phyloP scores from a whole-genome alignment of 2,113 vertebrate genomes.

The Elephantulus edwardii region DNA sequence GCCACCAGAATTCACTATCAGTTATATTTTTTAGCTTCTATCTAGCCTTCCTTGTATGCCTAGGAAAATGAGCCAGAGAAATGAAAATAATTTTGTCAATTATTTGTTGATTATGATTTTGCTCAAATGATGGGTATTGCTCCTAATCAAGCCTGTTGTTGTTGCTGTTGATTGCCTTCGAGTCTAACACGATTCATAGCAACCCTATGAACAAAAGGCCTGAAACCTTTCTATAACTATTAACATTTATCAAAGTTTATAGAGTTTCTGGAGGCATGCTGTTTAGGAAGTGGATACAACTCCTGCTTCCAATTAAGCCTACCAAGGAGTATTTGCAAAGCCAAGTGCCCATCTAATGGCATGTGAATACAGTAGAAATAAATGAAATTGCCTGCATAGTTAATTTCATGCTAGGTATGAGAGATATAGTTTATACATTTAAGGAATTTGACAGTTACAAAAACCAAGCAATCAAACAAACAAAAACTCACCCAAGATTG shows the following conservation, averaged over 20 bases:
- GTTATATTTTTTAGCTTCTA: too few relatives aligned
- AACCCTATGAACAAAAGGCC: too few relatives aligned
- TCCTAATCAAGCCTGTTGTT: too few relatives aligned
- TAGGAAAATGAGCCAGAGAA: conserved; percentile 25
- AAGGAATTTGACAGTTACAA: background rate
- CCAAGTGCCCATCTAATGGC: background rate
- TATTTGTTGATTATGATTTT: conserved; percentile 40
- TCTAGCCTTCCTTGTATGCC: background rate
- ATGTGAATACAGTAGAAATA: background rate
- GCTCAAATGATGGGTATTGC: background rate
- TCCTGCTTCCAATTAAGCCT: background rate
- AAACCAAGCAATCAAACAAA: too few relatives aligned
- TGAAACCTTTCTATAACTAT: too few relatives aligned
- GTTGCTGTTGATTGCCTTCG: too few relatives aligned
- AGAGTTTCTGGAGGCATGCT: too few relatives aligned
- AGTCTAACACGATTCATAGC: too few relatives aligned
- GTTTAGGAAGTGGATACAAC: too few relatives aligned
- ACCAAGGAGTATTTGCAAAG: background rate
- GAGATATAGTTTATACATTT: background rate
- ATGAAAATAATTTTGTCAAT: background rate
- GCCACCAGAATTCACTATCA: too few relatives aligned
- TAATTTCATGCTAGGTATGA: background rate
- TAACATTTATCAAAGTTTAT: too few relatives aligned
- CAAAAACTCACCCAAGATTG: background rate
- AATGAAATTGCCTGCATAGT: background rate